A percentile compares a stretch with the other conserved stretches of the same genome.
Evolutionary conservation across 2,888 invertebrate species (phyloP).

Genomic region (Atethmia centrago): DNA sequence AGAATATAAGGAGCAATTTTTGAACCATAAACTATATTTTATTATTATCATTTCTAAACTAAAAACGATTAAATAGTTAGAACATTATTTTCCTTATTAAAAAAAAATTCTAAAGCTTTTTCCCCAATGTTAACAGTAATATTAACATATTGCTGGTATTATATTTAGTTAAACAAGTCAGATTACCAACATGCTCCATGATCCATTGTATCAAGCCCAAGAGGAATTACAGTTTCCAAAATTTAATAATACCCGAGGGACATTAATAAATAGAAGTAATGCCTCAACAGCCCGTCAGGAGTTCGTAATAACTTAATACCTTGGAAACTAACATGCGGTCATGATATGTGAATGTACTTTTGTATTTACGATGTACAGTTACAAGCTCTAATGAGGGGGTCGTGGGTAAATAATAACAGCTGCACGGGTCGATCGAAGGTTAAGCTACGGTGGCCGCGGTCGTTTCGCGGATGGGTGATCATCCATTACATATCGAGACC

Average conservation of each 20-base stretch:
- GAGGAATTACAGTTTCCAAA: constrained; percentile 54
- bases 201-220: constrained; percentile 42
- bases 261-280: constrained; percentile 55
- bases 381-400: background rate
- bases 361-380: background rate
- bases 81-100: background rate
- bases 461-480: background rate
- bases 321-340: constrained; percentile 36
- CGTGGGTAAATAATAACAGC: background rate
- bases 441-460: background rate
- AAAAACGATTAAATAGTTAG: background rate
- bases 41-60: background rate
- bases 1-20: background rate
- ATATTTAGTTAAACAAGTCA: constrained; percentile 42
- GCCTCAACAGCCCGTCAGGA: constrained; percentile 56
- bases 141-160: constrained; percentile 10
- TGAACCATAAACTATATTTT: background rate
- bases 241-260: constrained; percentile 51
- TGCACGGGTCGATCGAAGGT: background rate
- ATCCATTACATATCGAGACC: background rate
- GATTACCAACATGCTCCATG: constrained; percentile 32
- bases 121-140: background rate
- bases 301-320: constrained; percentile 57
- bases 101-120: background rate
- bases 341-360: constrained; percentile 2